Evolutionary conservation across 2,113 vertebrate genomes (phyloP).

Genomic region (Circaetus gallicus): DNA sequence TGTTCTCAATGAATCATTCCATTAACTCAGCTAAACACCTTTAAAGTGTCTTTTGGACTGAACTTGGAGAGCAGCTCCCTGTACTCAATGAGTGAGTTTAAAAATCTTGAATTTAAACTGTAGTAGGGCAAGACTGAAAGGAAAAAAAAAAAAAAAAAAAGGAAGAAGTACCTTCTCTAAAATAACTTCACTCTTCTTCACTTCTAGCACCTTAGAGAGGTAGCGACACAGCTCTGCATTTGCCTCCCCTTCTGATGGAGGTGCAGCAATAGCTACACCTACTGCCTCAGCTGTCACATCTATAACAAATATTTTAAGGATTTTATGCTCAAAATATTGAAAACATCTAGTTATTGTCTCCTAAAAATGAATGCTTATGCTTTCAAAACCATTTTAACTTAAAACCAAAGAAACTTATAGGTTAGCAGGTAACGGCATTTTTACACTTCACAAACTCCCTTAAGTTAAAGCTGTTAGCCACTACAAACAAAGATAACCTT

Average conservation of each 20-base stretch:
- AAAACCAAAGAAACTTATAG: background rate
- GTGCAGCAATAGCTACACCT: slow-evolving; percentile 86
- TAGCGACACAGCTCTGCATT: slow-evolving; percentile 87
- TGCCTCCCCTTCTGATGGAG: slow-evolving; percentile 89
- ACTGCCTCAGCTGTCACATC: slow-evolving; percentile 83
- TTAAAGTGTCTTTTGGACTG: background rate
- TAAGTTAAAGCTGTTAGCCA: background rate
- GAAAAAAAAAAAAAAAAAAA: background rate
- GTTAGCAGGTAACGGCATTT: background rate
- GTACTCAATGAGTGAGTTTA: background rate
- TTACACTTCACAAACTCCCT: background rate
- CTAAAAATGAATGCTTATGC: background rate
- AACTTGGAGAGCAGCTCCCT: background rate
- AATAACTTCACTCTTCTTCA: slow-evolving; percentile 84
- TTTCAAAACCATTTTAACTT: background rate
- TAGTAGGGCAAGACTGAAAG: background rate
- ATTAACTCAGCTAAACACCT: background rate
- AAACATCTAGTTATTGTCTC: background rate
- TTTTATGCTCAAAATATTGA: background rate
- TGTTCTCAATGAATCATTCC: background rate
- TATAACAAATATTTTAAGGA: slow-evolving; percentile 24
- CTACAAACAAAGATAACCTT: fast-evolving
- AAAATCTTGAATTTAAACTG: background rate
- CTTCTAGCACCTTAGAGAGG: slow-evolving; percentile 83
- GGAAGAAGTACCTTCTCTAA: slow-evolving; percentile 83